These are phyloP conservation scores for Lampris megalopsis DNA, from an alignment of 2,113 vertebrate genomes.

Conservation along the genomic window DNA sequence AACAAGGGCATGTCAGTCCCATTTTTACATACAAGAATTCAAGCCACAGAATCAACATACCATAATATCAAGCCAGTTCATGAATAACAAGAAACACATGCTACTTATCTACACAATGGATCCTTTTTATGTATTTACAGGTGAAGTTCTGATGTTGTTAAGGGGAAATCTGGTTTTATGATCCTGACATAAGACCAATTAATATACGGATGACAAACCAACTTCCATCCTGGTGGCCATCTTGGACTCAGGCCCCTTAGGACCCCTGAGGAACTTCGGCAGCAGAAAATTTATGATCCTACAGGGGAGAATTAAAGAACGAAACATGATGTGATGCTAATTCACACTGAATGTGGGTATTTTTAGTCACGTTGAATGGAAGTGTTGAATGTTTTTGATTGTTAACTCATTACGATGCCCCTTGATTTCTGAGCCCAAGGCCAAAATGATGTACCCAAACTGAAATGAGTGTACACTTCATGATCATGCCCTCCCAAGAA, in stretches of 20 bases:
- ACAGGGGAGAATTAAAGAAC: conserved; percentile 14
- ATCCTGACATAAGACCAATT: not conserved
- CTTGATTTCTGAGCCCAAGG: no score
- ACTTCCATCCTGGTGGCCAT: conserved; percentile 69
- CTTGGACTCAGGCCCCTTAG: conserved; percentile 76
- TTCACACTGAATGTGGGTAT: not conserved
- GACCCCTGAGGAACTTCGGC: conserved; percentile 76
- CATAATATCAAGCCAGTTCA: no score
- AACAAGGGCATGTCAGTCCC: no score
- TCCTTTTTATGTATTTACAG: not conserved
- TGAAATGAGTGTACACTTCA: no score
- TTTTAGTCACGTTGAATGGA: not conserved
- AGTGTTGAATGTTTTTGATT: not conserved
- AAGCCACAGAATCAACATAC: no score
- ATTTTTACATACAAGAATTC: no score
- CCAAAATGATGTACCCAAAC: no score
- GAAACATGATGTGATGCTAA: not conserved
- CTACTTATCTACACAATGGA: no score
- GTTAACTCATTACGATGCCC: no score
- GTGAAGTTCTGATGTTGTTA: not conserved
- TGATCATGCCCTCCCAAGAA: no score
- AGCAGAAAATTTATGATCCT: conserved; percentile 76
- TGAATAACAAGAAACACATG: no score
- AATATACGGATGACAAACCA: conserved; percentile 44
- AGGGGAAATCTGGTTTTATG: not conserved